Conservation (phyloP, 2,888 invertebrate species). For the Hypolimnas misippus region DNA sequence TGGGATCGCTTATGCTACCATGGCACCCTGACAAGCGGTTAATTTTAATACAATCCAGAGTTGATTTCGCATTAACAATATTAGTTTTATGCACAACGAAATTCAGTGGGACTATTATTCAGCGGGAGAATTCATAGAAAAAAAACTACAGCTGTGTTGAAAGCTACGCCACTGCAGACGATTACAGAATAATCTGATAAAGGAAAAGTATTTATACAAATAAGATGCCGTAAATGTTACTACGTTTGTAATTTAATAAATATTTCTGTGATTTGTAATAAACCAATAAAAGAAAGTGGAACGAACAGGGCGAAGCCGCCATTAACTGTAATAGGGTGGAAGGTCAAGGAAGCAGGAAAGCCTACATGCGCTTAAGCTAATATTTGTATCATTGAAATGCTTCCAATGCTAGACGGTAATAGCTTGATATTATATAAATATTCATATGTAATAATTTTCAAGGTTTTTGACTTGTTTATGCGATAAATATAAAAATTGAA, state of each 20-base stretch:
- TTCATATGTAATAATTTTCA: neutral
- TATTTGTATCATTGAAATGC: slow-evolving; percentile 29
- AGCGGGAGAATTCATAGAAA: no score
- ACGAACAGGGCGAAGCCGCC: slow-evolving; percentile 29
- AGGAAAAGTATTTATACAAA: slow-evolving; percentile 1
- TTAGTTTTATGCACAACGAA: no score
- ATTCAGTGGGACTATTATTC: no score
- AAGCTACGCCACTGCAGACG: neutral
- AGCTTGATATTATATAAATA: slow-evolving; percentile 1
- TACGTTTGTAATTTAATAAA: slow-evolving; percentile 26
- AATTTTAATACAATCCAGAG: no score
- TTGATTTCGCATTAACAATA: no score
- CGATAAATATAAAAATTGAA: no score
- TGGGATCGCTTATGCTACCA: no score
- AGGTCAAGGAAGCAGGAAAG: slow-evolving; percentile 36
- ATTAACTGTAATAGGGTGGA: slow-evolving; percentile 29
- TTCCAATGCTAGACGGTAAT: slow-evolving; percentile 26
- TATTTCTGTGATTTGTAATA: slow-evolving; percentile 25
- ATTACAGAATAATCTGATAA: neutral
- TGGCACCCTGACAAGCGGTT: no score
- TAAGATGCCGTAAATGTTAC: neutral
- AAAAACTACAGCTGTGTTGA: no score
- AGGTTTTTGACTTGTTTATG: neutral
- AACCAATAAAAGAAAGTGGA: slow-evolving; percentile 25
- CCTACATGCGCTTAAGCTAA: slow-evolving; percentile 29